Evolutionary conservation across 1,140 invertebrate genomes (phyloP).

Genomic region (Hestina assimilis): DNA sequence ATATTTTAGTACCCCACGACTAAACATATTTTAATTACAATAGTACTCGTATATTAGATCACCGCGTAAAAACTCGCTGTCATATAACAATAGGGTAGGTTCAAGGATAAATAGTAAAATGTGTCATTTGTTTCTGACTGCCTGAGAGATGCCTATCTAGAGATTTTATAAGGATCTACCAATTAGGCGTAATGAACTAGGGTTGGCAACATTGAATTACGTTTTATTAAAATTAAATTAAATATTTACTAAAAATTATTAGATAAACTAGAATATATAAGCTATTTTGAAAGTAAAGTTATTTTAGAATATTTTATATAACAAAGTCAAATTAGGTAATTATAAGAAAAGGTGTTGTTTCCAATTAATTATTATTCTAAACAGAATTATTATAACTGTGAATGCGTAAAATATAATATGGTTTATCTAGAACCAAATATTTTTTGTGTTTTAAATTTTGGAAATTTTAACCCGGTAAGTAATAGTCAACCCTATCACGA

Average conservation of each 20-base stretch:
- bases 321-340: too few species aligned
- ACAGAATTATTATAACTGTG: too few species aligned
- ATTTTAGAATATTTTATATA: too few species aligned
- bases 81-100: slow-evolving; percentile 47
- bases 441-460: too few species aligned
- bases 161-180: slow-evolving; percentile 49
- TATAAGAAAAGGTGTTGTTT: too few species aligned
- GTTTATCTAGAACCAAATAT: too few species aligned
- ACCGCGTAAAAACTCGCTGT: slow-evolving; percentile 23
- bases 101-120: slow-evolving; percentile 57
- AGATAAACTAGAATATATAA: too few species aligned
- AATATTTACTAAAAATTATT: too few species aligned
- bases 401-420: too few species aligned
- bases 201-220: slow-evolving; percentile 24
- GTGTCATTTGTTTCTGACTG: slow-evolving; percentile 50
- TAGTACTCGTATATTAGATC: slow-evolving; percentile 24
- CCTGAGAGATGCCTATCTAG: slow-evolving; percentile 54
- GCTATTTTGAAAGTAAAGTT: too few species aligned
- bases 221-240: background rate
- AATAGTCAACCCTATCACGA: slow-evolving; percentile 50
- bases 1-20: slow-evolving; percentile 2
- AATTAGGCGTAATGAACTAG: slow-evolving; percentile 54
- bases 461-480: too few species aligned
- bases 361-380: too few species aligned
- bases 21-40: slow-evolving; percentile 10